Evolutionary conservation across 2,888 invertebrate genomes (phyloP), one percentile per base, ranked within the genome.

Genomic region (Teleiodes luculella): DNA sequence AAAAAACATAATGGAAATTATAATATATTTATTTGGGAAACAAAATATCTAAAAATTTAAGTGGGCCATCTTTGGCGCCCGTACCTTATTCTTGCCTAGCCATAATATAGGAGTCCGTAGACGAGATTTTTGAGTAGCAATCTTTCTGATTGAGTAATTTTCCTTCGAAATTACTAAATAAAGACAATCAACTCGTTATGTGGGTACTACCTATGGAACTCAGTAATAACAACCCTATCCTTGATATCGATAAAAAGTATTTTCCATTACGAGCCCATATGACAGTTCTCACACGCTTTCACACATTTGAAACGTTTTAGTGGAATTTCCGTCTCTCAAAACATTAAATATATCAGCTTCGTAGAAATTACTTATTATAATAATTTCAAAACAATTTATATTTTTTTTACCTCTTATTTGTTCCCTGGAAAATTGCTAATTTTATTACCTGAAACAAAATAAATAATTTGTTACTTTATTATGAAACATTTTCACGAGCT

Each of bases 151-250:
- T 24, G 6, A 4, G 24, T 24, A 24, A 24, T 6, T 24, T 24
- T 24, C 24, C 24, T 24, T 24, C 24, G 6, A 24, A 24, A 24
- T 4, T 3, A 6, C 6, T 24, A 24, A 4, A 24, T n/a, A n/a
- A n/a, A n/a, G n/a, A n/a, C n/a, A n/a, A n/a, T n/a, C n/a, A n/a
- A n/a, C n/a, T n/a, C n/a, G 6, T 24, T 24, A 24, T 24, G 24
- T 24, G 6, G 6, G 3, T 6, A 24, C 6, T 24, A 24, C 24
- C 3, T 10, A 28, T 13, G 64, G 57, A 62, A 65, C 57, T 57
- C 57, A 66, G 70, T 68, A 80, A 78, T 78, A 76, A 28, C 63
- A 46, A 57, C 58, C 63, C 64, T 82, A 82, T 81, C 80, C 74
- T 35, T 56, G 59, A 31, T 46, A 46, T 16, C 31, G 61, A 76